Percentiles rank a stretch among this genome's conserved stretches.
phyloP scores from a whole-genome alignment of 2,113 vertebrate species.

The Brachypodius melanocephalos region DNA sequence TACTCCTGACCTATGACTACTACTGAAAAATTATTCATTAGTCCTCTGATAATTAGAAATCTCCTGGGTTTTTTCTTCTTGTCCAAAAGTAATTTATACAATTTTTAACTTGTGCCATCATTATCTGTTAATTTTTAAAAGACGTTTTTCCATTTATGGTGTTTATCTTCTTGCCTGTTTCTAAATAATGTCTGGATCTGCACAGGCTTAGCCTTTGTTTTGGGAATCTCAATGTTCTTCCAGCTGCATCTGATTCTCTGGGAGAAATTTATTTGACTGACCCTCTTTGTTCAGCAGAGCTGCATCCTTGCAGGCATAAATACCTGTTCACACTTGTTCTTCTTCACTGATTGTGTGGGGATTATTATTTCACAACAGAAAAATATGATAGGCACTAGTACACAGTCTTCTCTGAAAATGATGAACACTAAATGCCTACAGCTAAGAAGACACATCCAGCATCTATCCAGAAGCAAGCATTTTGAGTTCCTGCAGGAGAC shows the following conservation, averaged over 20 bases:
- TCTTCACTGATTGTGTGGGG: neutral
- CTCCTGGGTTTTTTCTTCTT: neutral
- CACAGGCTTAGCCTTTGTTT: neutral
- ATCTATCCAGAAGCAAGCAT: neutral
- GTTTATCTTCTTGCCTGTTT: neutral
- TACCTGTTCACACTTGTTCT: neutral
- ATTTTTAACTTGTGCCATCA: neutral
- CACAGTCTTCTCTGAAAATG: neutral
- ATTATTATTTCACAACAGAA: neutral
- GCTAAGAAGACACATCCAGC: neutral
- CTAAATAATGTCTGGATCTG: neutral
- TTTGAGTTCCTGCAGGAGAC: neutral
- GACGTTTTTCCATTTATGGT: neutral
- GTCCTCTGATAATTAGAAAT: neutral
- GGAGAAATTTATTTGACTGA: neutral
- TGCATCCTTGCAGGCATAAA: neutral
- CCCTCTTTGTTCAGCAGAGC: neutral
- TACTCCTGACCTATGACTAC: neutral
- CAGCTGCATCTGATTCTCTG: neutral
- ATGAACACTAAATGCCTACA: neutral
- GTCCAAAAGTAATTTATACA: neutral
- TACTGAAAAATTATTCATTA: neutral
- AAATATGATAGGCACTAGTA: neutral
- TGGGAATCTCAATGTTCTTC: neutral
- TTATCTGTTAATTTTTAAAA: neutral